Evolutionary conservation across 2,888 invertebrate species (phyloP).

Genomic region (Actias luna): DNA sequence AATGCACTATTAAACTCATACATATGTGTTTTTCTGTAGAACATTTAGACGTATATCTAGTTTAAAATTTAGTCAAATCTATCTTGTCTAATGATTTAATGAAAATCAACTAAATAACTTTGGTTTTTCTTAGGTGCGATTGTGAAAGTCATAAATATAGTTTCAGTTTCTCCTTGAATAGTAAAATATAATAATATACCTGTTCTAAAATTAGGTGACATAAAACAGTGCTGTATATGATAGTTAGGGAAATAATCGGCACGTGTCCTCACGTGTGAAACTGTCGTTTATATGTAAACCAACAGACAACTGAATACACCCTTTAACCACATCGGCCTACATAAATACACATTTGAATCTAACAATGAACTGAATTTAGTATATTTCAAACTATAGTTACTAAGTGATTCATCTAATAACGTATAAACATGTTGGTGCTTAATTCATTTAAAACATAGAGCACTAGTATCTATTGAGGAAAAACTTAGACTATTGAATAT

Average conservation of each 20-base stretch:
- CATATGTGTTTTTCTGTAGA: not conserved
- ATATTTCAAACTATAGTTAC: not conserved
- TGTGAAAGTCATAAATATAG: not conserved
- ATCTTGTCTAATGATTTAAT: not conserved
- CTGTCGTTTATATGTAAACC: conserved; percentile 2
- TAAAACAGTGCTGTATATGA: not conserved
- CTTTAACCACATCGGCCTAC: not conserved
- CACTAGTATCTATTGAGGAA: too few species aligned
- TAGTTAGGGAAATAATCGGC: conserved; percentile 4
- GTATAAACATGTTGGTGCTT: too few species aligned
- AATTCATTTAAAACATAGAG: too few species aligned
- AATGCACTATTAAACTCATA: too few species aligned
- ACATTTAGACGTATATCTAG: not conserved
- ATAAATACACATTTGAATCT: not conserved
- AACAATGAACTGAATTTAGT: not conserved
- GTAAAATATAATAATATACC: not conserved
- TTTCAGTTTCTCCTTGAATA: not conserved
- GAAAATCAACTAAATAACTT: not conserved
- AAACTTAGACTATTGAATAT: too few species aligned
- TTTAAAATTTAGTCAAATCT: not conserved
- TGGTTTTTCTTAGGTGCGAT: not conserved
- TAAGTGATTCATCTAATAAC: not conserved
- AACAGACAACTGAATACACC: conserved; percentile 4
- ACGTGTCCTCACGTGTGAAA: conserved; percentile 8
- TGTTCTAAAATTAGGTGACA: conserved; percentile 3